phyloP scores from a whole-genome alignment of 2,888 invertebrate genomes.

The Agrochola litura region DNA sequence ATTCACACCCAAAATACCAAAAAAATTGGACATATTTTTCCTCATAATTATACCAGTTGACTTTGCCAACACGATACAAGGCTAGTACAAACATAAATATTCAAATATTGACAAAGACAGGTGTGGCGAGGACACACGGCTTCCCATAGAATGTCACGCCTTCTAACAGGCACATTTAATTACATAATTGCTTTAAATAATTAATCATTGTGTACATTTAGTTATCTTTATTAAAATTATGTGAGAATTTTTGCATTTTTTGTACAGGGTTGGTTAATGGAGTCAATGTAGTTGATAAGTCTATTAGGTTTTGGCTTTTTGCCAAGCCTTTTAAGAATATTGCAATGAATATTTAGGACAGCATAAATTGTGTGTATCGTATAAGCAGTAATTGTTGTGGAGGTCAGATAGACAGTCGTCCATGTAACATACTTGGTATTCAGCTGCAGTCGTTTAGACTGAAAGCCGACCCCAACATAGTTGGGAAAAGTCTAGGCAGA shows the following conservation, averaged over 20 bases:
- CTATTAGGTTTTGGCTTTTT: conserved; percentile 32
- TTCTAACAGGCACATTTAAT: conserved; percentile 48
- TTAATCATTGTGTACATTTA: conserved; percentile 63
- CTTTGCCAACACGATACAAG: conserved; percentile 33
- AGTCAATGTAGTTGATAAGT: conserved; percentile 36
- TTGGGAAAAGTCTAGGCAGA: not conserved
- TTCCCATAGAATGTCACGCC: conserved; percentile 56
- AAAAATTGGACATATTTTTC: conserved; percentile 18
- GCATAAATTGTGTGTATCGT: not conserved
- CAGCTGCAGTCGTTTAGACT: not conserved
- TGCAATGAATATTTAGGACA: not conserved
- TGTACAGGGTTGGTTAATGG: conserved; percentile 41
- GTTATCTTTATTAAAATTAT: conserved; percentile 55
- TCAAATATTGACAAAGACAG: conserved; percentile 59
- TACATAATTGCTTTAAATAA: conserved; percentile 64
- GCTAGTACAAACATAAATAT: conserved; percentile 44
- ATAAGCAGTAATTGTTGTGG: not conserved
- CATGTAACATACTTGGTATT: not conserved
- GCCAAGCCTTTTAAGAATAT: conserved; percentile 37
- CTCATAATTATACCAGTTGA: conserved; percentile 40
- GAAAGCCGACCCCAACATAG: too few relatives aligned
- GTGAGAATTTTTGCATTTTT: conserved; percentile 56
- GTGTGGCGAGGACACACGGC: conserved; percentile 55
- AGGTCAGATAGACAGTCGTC: not conserved
- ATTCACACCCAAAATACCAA: conserved; percentile 2